These are phyloP conservation scores for Parnassius apollo DNA, from an alignment of 2,888 invertebrate species.

Conservation along the genomic window DNA sequence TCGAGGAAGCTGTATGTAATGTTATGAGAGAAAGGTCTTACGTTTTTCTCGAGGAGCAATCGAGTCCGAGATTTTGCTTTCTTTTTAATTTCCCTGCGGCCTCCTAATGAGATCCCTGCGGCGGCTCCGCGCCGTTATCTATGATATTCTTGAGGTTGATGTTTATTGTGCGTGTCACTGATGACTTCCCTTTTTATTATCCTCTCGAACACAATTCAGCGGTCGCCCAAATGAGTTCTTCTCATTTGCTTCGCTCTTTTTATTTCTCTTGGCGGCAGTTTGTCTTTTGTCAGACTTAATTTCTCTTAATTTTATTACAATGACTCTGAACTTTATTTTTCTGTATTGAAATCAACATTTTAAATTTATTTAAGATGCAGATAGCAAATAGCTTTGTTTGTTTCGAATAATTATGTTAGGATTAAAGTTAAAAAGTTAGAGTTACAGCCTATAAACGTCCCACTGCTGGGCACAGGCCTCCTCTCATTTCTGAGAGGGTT, in stretches of 20 bases:
- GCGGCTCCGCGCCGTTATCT: slow-evolving; percentile 73
- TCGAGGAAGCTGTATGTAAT: slow-evolving; percentile 79
- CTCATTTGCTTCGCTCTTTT: slow-evolving; percentile 79
- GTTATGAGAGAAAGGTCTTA: slow-evolving; percentile 77
- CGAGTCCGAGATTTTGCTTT: slow-evolving; percentile 80
- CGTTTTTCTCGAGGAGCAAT: slow-evolving; percentile 75
- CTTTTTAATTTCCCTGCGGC: slow-evolving; percentile 82
- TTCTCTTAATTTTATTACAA: slow-evolving; percentile 47
- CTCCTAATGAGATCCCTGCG: slow-evolving; percentile 80
- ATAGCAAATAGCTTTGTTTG: no score
- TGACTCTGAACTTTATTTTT: slow-evolving; percentile 9
- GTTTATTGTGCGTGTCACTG: slow-evolving; percentile 82
- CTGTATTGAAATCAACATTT: background rate
- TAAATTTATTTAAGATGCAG: no score
- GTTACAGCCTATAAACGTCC: no score
- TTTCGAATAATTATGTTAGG: background rate
- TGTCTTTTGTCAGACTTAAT: slow-evolving; percentile 73
- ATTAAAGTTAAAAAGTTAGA: no score
- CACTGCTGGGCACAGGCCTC: no score
- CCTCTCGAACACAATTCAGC: slow-evolving; percentile 80
- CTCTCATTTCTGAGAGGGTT: no score
- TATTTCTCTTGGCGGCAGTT: slow-evolving; percentile 79
- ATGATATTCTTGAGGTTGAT: slow-evolving; percentile 82
- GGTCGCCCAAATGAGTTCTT: slow-evolving; percentile 77
- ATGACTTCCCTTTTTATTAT: slow-evolving; percentile 81